Evolutionary conservation across 30 jellyfish, hydroid and myxozoan species (phyloP), one percentile per base, ranked within the genome.

Genomic region (Hydractinia symbiolongicarpus): DNA sequence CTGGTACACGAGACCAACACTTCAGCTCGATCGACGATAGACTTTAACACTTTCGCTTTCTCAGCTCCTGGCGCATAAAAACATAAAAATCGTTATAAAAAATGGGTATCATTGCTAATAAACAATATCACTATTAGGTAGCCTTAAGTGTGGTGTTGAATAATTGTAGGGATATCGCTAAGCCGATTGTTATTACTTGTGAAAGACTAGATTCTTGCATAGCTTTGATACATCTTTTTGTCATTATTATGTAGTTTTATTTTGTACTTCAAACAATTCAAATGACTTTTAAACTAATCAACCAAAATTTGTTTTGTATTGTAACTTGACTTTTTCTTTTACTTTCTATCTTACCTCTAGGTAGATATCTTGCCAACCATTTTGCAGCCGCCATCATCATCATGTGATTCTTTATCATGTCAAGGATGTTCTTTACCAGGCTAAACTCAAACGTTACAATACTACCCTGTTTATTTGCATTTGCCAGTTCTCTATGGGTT

Each of bases 351-450:
- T 20, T 54, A 93, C 98, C 98, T 51, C 86, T 66, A 19, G 98
- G 98, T 4, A 93, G 86, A 16, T 83, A 67, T 77, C 84, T 87
- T 13, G 98, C 98, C 19, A 87, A 85, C 98, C 98, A 93, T 52
- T 88, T 88, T 7, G 95, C 94, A 19, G 89, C 95, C 15, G 95
- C 95, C 54, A 93, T 75, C 56, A 90, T 89, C 84, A 86, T 75
- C 21, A 82, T 81, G 20, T 90, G 82, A 75, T 93, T 79, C 14
- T 79, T 49, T 1, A 93, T 80, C 54, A 78, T 84, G 40, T 83
- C 83, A 55, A 93, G 85, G 15, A 93, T 89, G 5, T 86, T 86
- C 69, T 81, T 81, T 17, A 93, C 87, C 3, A 81, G 57, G 17
- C 75, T 84, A 62, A 81, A 93, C 61, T 82, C 82, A 81, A 93